Conservation (phyloP, 2,797 vertebrate genomes). For the Sebastes trivittatus region DNA sequence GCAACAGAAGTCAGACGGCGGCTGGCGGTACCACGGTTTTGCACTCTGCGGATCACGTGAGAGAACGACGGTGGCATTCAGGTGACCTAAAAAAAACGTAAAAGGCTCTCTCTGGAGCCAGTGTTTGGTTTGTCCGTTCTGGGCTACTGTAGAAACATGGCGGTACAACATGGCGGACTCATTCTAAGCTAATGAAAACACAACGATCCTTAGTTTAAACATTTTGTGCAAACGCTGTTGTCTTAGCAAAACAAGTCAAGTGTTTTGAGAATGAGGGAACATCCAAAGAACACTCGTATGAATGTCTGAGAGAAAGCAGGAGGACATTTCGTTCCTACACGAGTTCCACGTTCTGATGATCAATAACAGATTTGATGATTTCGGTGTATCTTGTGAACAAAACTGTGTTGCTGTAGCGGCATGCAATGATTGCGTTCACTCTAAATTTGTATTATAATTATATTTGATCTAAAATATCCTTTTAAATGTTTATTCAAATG, state of each 20-base stretch:
- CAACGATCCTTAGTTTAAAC: too few relatives aligned
- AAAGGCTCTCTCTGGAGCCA: too few relatives aligned
- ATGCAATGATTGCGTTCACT: neutral
- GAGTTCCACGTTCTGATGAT: neutral
- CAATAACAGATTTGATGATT: neutral
- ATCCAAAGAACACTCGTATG: neutral
- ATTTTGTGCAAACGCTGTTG: neutral
- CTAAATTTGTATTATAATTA: neutral
- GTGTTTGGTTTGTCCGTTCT: too few relatives aligned
- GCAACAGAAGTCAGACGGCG: too few relatives aligned
- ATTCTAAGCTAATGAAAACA: too few relatives aligned
- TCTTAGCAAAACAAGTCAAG: neutral
- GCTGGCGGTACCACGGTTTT: neutral
- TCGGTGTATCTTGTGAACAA: neutral
- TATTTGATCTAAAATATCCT: neutral
- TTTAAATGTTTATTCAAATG: neutral
- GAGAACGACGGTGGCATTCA: too few relatives aligned
- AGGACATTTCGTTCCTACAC: neutral
- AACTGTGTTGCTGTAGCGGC: neutral
- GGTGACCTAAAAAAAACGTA: too few relatives aligned
- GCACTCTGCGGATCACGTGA: neutral
- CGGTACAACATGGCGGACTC: too few relatives aligned
- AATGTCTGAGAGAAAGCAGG: neutral
- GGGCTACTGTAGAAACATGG: too few relatives aligned
- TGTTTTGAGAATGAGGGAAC: neutral